Evolutionary conservation across 2,888 invertebrate genomes (phyloP).

Genomic region (Drosophila anomelani): DNA sequence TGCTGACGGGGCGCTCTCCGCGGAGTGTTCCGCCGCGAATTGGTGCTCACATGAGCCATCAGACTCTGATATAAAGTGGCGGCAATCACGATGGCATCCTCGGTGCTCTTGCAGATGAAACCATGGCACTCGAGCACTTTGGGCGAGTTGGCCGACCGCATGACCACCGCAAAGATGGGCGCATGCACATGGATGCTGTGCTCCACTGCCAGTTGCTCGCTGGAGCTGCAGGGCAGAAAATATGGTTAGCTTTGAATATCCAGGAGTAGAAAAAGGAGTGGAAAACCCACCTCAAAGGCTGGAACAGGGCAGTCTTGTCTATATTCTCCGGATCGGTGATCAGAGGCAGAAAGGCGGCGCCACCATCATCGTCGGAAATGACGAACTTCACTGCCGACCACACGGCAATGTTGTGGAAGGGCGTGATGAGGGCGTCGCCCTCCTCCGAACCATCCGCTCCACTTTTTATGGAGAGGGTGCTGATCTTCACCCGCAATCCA

Average conservation of each 20-base stretch:
- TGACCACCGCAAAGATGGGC: slow-evolving; percentile 95
- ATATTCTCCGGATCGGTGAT: slow-evolving; percentile 93
- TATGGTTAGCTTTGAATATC: neutral
- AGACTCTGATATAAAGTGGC: slow-evolving; percentile 95
- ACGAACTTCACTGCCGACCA: slow-evolving; percentile 96
- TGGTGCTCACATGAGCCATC: slow-evolving; percentile 91
- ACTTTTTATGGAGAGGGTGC: slow-evolving; percentile 56
- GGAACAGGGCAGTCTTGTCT: slow-evolving; percentile 89
- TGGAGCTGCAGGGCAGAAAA: slow-evolving; percentile 71
- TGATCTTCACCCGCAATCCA: slow-evolving; percentile 90
- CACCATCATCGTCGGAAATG: slow-evolving; percentile 87
- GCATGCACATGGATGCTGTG: slow-evolving; percentile 88
- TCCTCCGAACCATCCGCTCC: slow-evolving; percentile 42
- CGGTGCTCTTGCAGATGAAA: slow-evolving; percentile 94
- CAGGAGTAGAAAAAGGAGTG: neutral
- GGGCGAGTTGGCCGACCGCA: slow-evolving; percentile 91
- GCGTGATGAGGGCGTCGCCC: slow-evolving; percentile 87
- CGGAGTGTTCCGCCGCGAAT: slow-evolving; percentile 82
- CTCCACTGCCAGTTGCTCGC: slow-evolving; percentile 84
- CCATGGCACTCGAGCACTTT: slow-evolving; percentile 95
- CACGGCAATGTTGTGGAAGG: slow-evolving; percentile 95
- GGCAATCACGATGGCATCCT: slow-evolving; percentile 96
- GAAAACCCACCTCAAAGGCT: slow-evolving; percentile 82
- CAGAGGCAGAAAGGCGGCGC: slow-evolving; percentile 92
- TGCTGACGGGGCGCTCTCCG: slow-evolving; percentile 88